Base-by-base conservation (phyloP, 92 coral and sea anemone species). In the Zoanthus sansibaricus region DNA sequence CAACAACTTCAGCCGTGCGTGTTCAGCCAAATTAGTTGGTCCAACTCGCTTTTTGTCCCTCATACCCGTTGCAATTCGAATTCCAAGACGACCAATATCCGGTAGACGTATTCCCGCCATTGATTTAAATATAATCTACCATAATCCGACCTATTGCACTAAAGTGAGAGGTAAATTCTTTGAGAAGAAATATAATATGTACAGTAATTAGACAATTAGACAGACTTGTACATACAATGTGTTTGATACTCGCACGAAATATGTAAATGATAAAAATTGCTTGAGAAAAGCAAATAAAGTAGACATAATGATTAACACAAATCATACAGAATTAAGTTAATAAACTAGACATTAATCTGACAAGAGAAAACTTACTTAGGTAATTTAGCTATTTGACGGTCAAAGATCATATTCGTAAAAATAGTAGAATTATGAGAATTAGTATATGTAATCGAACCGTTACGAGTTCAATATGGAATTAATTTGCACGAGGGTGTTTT, bases 91-190 rank as follows among this genome's bases (percentile, higher is more conserved):
- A 7, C 98, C 98, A 54, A 94, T 94, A 45, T 94, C 98, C 1
- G 98, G 98, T 2, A 94, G 86, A 47, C 86, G 95, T 17, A 94
- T 91, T 32, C 98, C 98, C 3, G 95, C 95, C 98, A 94, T 94
- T 64, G 25, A 8, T 15, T 21, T 77, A 55, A 9, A 56, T 49
- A 1, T 49, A 49, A 49, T 49, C 12, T 6, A 3, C 42, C 2
- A 37, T 37, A 37, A 37, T 37, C 42, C 42, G 42, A 6, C 66
- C 25, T 8, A 51, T 18, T 16, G 46, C 44, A 77, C 9, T 9
- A 4, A 33, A 59, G 0, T 14, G 3, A 49, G 13, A 7, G 54
- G 10, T 20, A 42, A 25, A 33, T 42, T 32, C 33, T 72, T 58
- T 30, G 62, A 59, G 13, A 56, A 16, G 49, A 31, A 25, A 37